Evolutionary conservation across 2,797 vertebrate genomes (phyloP).

Genomic region (Acipenser oxyrinchus): DNA sequence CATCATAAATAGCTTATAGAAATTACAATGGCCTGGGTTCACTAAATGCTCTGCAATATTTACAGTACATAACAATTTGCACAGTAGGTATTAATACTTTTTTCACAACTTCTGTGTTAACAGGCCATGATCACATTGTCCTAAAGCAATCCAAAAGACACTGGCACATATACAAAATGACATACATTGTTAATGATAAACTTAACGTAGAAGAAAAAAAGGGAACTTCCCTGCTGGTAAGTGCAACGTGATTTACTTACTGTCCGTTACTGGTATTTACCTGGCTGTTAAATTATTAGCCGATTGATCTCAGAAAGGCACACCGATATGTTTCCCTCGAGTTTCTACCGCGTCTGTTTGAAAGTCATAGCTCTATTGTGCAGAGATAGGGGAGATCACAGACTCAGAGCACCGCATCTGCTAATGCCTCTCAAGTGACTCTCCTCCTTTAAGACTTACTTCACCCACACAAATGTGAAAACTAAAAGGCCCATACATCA

Average conservation of each 20-base stretch:
- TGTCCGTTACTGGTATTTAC: not conserved
- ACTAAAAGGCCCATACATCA: slow-evolving; percentile 31
- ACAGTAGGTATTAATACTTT: too few species aligned
- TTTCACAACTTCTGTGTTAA: too few species aligned
- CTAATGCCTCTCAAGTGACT: slow-evolving; percentile 31
- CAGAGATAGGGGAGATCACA: slow-evolving; percentile 12
- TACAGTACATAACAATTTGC: too few species aligned
- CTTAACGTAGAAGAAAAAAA: too few species aligned
- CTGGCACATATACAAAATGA: too few species aligned
- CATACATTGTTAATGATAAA: too few species aligned
- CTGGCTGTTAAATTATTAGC: not conserved
- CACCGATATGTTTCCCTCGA: not conserved
- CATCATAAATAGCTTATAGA: too few species aligned
- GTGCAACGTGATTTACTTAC: not conserved
- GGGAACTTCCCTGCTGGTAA: too few species aligned
- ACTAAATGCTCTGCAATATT: too few species aligned
- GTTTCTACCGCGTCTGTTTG: not conserved
- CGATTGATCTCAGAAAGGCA: not conserved
- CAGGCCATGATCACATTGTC: too few species aligned
- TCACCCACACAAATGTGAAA: slow-evolving; percentile 28
- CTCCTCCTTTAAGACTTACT: slow-evolving; percentile 39
- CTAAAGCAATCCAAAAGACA: too few species aligned
- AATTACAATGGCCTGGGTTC: too few species aligned
- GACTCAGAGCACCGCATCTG: slow-evolving; percentile 24
- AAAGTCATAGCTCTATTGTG: not conserved